Evolutionary conservation across 2,113 vertebrate genomes (phyloP), one percentile per base, ranked within the genome.

Genomic region (Lipophrys pholis): DNA sequence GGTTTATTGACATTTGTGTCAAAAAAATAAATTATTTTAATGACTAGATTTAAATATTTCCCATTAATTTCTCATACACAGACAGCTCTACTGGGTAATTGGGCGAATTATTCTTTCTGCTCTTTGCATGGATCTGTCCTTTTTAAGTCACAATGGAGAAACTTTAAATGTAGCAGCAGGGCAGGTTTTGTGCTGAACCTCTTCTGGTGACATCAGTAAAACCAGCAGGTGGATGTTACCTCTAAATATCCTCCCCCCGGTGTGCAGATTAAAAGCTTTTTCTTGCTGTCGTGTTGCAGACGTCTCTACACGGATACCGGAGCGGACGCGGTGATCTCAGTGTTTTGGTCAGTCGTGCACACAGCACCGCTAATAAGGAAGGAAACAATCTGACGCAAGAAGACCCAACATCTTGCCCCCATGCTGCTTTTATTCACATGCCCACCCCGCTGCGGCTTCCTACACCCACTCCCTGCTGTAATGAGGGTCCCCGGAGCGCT

Each of bases 391-490:
- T 78, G 80, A 87, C 3, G 73, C 78, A 84, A 86, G 67, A 48
- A 49, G 78, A 59, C 67, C 66, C 67, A 69, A 64, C 69, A 64
- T 69, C 77, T 69, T 54, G 52, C 70, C 85, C 73, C 85, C 77
- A 60, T 66, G 83, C 72, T 55, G 81, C 71, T 30, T 78, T 77
- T 65, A 71, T 72, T 60, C 86, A 64, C 85, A 74, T 43, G 38
- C 58, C 38, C 21, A 9, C 70, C 71, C 63, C 55, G 36, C 79
- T 46, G 8, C 12, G 71, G 75, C 55, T 74, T 55, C 59, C 67
- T 65, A 73, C 78, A 84, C 77, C 85, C 81, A 86, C 85, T 81
- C 62, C 42, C 78, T 56, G 87, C 81, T 65, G 86, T 91, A 91
- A 91, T 87, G 84, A 91, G 84, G 76, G 61, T 70, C 82, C 84